A percentile compares a stretch with the other conserved stretches of the same genome.
Conservation (phyloP, 2,888 invertebrate genomes). For the Tipula confusa region DNA sequence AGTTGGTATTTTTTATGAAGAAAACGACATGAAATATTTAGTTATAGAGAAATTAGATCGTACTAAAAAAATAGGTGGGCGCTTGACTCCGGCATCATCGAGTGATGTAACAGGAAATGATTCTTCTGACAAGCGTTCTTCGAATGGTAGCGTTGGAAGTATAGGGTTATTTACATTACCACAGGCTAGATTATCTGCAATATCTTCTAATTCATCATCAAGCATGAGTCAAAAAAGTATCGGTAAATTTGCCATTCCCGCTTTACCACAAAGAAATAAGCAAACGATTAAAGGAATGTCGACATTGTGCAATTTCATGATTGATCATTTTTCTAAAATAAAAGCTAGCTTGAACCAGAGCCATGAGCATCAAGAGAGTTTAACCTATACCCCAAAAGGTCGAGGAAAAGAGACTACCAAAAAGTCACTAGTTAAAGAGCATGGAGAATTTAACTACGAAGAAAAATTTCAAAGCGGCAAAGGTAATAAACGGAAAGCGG, state of each 20-base stretch:
- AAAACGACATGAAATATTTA: constrained; percentile 37
- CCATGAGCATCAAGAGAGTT: neutral
- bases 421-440: neutral
- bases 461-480: neutral
- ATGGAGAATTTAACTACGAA: neutral
- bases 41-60: constrained; percentile 36
- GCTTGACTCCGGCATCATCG: neutral
- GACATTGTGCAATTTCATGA: constrained; percentile 38
- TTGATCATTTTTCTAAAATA: constrained; percentile 38
- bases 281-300: constrained; percentile 37
- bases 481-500: neutral
- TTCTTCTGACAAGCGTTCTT: constrained; percentile 33
- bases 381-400: neutral
- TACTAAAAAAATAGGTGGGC: neutral
- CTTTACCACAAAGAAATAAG: constrained; percentile 33
- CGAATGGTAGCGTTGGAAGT: constrained; percentile 38
- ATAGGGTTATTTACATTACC: constrained; percentile 35
- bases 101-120: constrained; percentile 32
- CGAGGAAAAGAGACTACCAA: neutral
- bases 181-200: constrained; percentile 28
- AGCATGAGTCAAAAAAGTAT: constrained; percentile 35
- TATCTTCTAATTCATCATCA: constrained; percentile 33
- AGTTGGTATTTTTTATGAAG: constrained; percentile 37
- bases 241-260: constrained; percentile 30
- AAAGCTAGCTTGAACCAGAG: constrained; percentile 35